A percentile compares a stretch with the other conserved stretches of the same genome.
Conservation (phyloP, 2,113 vertebrate genomes). For the Cyrtonyx montezumae region DNA sequence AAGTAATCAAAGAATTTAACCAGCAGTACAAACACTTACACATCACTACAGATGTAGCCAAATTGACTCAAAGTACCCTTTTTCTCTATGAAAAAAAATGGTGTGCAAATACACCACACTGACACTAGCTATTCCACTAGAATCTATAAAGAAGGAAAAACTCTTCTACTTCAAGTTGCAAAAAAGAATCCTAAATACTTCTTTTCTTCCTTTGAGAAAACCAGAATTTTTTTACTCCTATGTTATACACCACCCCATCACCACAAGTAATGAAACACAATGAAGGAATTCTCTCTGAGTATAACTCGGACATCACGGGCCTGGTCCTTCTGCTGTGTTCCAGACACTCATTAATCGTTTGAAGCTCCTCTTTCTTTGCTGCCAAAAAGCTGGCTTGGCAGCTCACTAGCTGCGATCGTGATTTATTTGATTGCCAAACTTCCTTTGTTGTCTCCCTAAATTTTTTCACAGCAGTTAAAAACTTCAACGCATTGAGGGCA, state of each 20-base stretch:
- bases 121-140: conserved; percentile 20
- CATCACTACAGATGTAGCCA: conserved; percentile 69
- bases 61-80: conserved; percentile 72
- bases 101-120: conserved; percentile 56
- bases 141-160: conserved; percentile 30
- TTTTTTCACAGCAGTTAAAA: neutral
- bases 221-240: neutral
- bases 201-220: neutral
- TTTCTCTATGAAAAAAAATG: conserved; percentile 64
- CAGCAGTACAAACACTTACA: conserved; percentile 69
- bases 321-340: neutral
- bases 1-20: conserved; percentile 80
- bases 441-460: conserved; percentile 12
- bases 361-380: neutral
- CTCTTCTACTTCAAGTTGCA: neutral
- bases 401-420: neutral
- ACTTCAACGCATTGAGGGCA: neutral
- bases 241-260: neutral
- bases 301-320: neutral
- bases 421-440: conserved; percentile 15
- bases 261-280: neutral
- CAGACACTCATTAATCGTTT: neutral
- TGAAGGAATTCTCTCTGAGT: neutral
- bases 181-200: neutral
- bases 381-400: neutral